Conservation (phyloP, 2,797 vertebrate species). For the Manis pentadactyla region DNA sequence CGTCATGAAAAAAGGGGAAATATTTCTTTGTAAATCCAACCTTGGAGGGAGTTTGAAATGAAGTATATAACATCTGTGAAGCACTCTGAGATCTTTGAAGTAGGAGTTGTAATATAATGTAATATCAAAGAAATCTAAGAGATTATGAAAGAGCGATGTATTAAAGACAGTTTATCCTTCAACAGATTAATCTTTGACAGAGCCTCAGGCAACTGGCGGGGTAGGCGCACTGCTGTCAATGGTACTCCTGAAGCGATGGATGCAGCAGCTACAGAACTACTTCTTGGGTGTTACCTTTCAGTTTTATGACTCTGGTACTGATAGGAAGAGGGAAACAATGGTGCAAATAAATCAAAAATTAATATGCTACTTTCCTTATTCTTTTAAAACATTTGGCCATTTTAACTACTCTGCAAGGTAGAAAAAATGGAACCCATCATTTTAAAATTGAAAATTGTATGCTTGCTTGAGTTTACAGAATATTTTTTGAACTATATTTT, state of each 20-base stretch:
- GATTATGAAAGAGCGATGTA: slow-evolving; percentile 59
- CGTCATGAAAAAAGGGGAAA: not conserved
- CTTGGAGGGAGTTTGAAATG: slow-evolving; percentile 43
- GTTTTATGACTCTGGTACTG: not conserved
- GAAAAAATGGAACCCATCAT: not conserved
- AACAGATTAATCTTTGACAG: slow-evolving; percentile 64
- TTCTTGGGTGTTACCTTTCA: slow-evolving; percentile 61
- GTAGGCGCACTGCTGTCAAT: not conserved
- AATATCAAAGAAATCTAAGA: slow-evolving; percentile 69
- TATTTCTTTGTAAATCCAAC: not conserved
- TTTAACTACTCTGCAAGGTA: not conserved
- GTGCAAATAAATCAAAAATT: slow-evolving; percentile 21
- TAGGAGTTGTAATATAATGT: slow-evolving; percentile 63
- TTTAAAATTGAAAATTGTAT: not conserved
- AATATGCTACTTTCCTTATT: not conserved
- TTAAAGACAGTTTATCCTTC: slow-evolving; percentile 60
- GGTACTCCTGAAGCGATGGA: slow-evolving; percentile 54
- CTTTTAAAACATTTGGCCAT: not conserved
- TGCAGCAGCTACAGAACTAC: not conserved
- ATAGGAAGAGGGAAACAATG: not conserved
- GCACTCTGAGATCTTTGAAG: slow-evolving; percentile 56
- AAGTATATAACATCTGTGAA: slow-evolving; percentile 49
- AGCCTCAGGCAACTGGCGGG: slow-evolving; percentile 44
- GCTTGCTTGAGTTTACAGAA: not conserved
- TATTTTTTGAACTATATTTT: slow-evolving; percentile 34